A percentile compares a stretch with the other conserved stretches of the same genome.
These are phyloP conservation scores for Galeruca laticollis DNA, from an alignment of 2,888 invertebrate genomes.

Conservation along the genomic window DNA sequence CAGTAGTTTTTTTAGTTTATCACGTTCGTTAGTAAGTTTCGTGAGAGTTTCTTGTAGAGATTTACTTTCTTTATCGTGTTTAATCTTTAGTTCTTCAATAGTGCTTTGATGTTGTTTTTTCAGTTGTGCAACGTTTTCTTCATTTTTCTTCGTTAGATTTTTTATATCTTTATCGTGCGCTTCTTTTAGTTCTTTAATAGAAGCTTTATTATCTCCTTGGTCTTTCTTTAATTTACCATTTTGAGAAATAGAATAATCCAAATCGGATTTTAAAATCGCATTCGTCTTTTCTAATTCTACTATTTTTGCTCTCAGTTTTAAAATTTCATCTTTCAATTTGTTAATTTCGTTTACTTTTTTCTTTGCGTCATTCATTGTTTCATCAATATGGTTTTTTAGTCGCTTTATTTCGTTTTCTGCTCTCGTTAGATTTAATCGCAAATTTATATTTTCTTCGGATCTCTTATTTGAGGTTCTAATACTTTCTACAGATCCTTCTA, in stretches of 20 bases:
- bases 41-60: slow-evolving; percentile 45
- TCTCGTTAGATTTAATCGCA: slow-evolving; percentile 45
- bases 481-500: slow-evolving; percentile 42
- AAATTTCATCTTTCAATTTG: slow-evolving; percentile 44
- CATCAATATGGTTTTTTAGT: slow-evolving; percentile 44
- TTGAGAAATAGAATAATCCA: slow-evolving; percentile 26
- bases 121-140: slow-evolving; percentile 70
- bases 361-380: slow-evolving; percentile 29
- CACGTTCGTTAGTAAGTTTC: slow-evolving; percentile 37
- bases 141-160: slow-evolving; percentile 69
- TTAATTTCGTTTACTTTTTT: slow-evolving; percentile 29
- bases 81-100: slow-evolving; percentile 67
- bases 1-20: slow-evolving; percentile 47
- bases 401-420: slow-evolving; percentile 47
- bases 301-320: slow-evolving; percentile 43
- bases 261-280: slow-evolving; percentile 28
- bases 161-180: slow-evolving; percentile 71
- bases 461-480: slow-evolving; percentile 40
- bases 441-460: slow-evolving; percentile 44
- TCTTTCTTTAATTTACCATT: slow-evolving; percentile 57
- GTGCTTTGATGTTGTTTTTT: slow-evolving; percentile 71
- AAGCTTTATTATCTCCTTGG: slow-evolving; percentile 56
- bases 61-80: slow-evolving; percentile 69
- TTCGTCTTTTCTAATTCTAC: slow-evolving; percentile 44
- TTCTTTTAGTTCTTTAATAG: slow-evolving; percentile 65